Conservation (phyloP, 2,113 vertebrate species). For the Pelecanus crispus region DNA sequence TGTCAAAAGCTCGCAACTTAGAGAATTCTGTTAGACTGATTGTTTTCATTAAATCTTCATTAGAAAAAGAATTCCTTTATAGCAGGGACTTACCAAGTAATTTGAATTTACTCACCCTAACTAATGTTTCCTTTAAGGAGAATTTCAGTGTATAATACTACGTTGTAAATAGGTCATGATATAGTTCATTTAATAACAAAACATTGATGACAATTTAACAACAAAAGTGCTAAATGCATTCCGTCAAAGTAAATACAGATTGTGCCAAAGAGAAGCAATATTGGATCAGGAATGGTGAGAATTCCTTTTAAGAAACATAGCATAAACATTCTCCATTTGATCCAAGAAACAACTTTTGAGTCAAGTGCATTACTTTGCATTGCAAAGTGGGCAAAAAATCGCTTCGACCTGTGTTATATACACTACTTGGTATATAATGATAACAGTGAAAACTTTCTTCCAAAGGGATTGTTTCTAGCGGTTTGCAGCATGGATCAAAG, state of each 20-base stretch:
- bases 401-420: background rate
- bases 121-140: constrained; percentile 6
- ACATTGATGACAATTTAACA: background rate
- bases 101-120: constrained; percentile 10
- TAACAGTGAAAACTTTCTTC: background rate
- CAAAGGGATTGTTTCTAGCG: background rate
- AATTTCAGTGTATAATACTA: background rate
- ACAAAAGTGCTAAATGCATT: constrained; percentile 1
- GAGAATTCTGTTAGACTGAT: background rate
- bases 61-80: background rate
- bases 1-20: background rate
- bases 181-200: constrained; percentile 5
- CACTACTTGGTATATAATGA: background rate
- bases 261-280: background rate
- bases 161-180: background rate
- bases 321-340: background rate
- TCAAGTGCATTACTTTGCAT: background rate
- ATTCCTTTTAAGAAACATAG: background rate
- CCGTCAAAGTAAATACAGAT: background rate
- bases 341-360: background rate
- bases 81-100: background rate
- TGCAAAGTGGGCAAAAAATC: background rate
- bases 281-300: background rate
- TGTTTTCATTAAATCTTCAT: constrained; percentile 49
- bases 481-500: background rate